A percentile compares a stretch with the other conserved stretches of the same genome.
Conservation (phyloP, 2,797 vertebrate genomes). For the Taeniopygia guttata region DNA sequence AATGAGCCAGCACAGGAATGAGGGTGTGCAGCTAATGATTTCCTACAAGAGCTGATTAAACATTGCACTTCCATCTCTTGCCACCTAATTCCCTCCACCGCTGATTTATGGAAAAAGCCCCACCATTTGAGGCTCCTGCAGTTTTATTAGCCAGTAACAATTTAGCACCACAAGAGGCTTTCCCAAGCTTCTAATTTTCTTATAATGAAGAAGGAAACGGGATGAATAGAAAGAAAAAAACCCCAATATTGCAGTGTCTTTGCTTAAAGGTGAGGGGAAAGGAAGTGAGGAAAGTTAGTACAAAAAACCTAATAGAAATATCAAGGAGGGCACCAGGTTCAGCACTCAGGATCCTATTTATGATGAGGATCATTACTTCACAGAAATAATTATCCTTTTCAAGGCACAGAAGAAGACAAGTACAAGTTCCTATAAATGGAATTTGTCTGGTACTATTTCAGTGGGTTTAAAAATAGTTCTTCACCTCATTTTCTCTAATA, state of each 20-base stretch:
- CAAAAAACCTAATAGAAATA: slow-evolving; percentile 4
- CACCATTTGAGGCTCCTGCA: slow-evolving; percentile 33
- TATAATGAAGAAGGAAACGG: background rate
- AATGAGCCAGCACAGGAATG: slow-evolving; percentile 62
- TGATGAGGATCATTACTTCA: slow-evolving; percentile 52
- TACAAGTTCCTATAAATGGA: slow-evolving; percentile 65
- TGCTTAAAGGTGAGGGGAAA: background rate
- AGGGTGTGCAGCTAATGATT: slow-evolving; percentile 76
- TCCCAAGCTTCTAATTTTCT: slow-evolving; percentile 62
- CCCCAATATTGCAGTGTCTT: background rate
- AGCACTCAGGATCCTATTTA: slow-evolving; percentile 20
- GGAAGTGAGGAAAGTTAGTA: background rate
- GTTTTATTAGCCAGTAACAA: slow-evolving; percentile 71
- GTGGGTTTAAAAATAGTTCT: slow-evolving; percentile 65
- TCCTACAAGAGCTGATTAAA: slow-evolving; percentile 78
- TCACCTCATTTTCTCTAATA: slow-evolving; percentile 50
- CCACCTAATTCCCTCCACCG: slow-evolving; percentile 68
- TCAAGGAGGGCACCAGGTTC: slow-evolving; percentile 7
- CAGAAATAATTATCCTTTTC: slow-evolving; percentile 62
- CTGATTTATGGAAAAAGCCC: slow-evolving; percentile 70
- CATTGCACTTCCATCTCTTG: slow-evolving; percentile 68
- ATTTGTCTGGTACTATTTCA: slow-evolving; percentile 60
- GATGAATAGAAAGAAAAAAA: background rate
- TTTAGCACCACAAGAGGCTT: slow-evolving; percentile 51
- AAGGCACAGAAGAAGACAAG: slow-evolving; percentile 42